phyloP scores from a whole-genome alignment of 2,113 vertebrate species.

The Pelecanus crispus region DNA sequence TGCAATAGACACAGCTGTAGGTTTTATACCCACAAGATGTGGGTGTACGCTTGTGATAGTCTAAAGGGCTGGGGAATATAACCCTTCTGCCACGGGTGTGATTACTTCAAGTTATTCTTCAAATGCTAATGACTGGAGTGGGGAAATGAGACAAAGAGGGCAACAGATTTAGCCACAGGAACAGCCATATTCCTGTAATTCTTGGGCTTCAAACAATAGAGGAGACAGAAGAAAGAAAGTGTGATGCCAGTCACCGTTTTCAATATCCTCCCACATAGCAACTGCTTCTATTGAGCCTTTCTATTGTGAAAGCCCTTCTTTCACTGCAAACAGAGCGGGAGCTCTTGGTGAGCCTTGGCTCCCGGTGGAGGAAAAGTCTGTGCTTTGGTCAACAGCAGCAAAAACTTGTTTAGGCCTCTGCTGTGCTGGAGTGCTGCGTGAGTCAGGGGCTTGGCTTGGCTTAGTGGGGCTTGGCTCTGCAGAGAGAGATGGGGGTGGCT shows the following conservation, averaged over 20 bases:
- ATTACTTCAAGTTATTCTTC: background rate
- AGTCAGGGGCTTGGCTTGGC: accelerated
- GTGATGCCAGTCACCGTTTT: conserved; percentile 62
- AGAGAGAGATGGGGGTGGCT: background rate
- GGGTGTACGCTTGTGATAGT: accelerated
- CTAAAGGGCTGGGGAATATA: background rate
- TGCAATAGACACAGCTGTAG: background rate
- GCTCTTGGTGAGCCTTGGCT: conserved; percentile 12
- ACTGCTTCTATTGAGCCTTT: conserved; percentile 66
- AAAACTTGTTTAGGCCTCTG: background rate
- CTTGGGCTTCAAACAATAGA: background rate
- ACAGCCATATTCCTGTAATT: background rate
- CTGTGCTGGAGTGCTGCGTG: background rate
- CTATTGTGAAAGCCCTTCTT: conserved; percentile 59
- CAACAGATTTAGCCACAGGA: background rate
- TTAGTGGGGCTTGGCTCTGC: background rate
- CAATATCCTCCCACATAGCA: conserved; percentile 58
- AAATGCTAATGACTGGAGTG: background rate
- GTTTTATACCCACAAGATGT: background rate
- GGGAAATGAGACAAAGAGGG: background rate
- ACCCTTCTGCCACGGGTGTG: accelerated
- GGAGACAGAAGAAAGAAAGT: conserved; percentile 27
- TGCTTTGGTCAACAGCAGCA: background rate
- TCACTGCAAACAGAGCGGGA: conserved; percentile 23
- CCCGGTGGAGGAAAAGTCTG: background rate